Evolutionary conservation across 1,140 invertebrate genomes (phyloP).

Genomic region (Globodera ellingtonae): DNA sequence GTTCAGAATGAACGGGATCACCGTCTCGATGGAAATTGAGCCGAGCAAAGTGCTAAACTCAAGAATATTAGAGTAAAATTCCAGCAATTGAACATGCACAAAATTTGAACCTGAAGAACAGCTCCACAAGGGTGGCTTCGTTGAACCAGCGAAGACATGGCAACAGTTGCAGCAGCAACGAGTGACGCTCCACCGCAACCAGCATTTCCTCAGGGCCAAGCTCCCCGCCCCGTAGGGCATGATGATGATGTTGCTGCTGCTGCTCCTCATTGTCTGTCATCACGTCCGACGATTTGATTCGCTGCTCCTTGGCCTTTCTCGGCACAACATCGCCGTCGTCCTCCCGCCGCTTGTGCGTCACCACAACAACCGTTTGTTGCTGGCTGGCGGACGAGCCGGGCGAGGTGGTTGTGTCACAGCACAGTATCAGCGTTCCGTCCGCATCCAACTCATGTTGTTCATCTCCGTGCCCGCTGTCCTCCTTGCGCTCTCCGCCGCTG

Average conservation of each 20-base stretch:
- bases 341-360: conserved; percentile 2
- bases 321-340: not conserved
- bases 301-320: not conserved
- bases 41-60: conserved; percentile 78
- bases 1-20: conserved; percentile 85
- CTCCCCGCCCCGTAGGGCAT: not conserved
- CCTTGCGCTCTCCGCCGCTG: not conserved
- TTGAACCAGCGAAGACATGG: conserved; percentile 78
- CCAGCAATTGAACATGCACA: not conserved
- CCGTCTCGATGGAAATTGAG: conserved; percentile 86
- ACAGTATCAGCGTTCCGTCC: not conserved
- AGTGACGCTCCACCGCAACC: conserved; percentile 47
- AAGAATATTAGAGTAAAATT: not conserved
- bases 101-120: conserved; percentile 71
- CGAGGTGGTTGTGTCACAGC: conserved; percentile 25
- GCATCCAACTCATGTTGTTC: not conserved
- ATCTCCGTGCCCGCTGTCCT: not conserved
- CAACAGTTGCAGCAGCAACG: conserved; percentile 69
- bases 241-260: not conserved
- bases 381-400: conserved; percentile 23
- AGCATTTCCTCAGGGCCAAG: conserved; percentile 8
- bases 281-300: not conserved
- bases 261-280: not conserved
- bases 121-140: conserved; percentile 80
- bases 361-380: not conserved